Evolutionary conservation across 2,113 vertebrate species (phyloP).

Genomic region (Anthoscopus minutus): DNA sequence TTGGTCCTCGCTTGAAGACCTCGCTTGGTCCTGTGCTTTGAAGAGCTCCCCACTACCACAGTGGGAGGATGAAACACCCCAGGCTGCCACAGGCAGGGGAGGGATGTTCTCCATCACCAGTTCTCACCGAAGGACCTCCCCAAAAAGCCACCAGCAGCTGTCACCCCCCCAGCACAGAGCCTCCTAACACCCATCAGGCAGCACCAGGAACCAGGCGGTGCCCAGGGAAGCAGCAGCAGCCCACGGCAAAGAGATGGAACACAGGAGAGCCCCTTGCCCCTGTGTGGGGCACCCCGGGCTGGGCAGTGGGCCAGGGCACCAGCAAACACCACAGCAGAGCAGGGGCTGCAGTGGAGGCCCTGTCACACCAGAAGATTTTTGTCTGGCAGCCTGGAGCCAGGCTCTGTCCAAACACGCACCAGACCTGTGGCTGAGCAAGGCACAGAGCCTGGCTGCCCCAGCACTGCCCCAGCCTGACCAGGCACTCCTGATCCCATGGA

Average conservation of each 20-base stretch:
- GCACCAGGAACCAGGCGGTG: neutral
- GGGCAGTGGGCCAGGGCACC: neutral
- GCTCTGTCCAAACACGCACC: neutral
- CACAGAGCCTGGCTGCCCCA: neutral
- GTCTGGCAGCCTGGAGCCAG: neutral
- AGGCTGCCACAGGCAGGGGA: neutral
- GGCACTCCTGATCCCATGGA: rapidly evolving
- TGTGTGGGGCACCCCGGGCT: neutral
- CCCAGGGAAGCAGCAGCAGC: neutral
- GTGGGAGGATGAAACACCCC: neutral
- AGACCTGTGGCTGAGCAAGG: neutral
- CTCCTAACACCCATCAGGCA: neutral
- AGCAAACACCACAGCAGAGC: neutral
- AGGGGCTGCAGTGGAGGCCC: neutral
- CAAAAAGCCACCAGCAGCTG: neutral
- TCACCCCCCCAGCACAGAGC: neutral
- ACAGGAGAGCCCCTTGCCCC: neutral
- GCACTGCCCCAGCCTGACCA: neutral
- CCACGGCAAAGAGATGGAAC: neutral
- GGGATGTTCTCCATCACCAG: neutral
- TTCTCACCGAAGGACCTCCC: neutral
- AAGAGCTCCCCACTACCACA: neutral
- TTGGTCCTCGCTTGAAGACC: neutral
- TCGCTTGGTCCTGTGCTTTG: neutral
- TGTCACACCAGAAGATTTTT: neutral